Conservation (phyloP, 2,888 invertebrate species). For the Hipparchia sbordonii region DNA sequence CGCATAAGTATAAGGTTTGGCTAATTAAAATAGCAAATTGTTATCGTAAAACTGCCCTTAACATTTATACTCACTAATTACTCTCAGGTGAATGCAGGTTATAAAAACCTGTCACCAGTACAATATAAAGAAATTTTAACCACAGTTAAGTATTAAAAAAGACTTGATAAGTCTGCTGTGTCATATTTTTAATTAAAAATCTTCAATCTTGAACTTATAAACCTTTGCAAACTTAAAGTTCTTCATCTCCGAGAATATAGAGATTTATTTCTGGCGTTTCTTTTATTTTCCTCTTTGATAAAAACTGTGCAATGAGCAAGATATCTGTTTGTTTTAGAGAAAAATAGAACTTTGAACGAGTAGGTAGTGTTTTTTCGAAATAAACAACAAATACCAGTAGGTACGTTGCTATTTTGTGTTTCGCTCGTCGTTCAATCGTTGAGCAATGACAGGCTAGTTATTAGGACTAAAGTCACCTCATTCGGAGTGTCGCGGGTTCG, state of each 20-base stretch:
- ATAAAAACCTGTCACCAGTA: neutral
- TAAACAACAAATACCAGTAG: neutral
- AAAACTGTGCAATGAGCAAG: conserved; percentile 4
- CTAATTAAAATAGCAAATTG: no score
- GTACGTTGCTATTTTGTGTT: neutral
- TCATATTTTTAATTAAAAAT: conserved; percentile 26
- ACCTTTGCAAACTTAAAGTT: conserved; percentile 23
- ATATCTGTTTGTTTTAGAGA: neutral
- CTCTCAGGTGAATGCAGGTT: neutral
- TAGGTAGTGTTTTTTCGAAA: neutral
- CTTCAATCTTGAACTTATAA: conserved; percentile 24
- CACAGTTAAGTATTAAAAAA: conserved; percentile 2
- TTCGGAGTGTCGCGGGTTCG: no score
- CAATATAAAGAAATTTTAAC: neutral
- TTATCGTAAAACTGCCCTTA: no score
- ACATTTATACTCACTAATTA: no score
- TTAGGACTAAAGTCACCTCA: no score
- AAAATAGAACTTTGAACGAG: neutral
- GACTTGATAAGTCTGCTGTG: conserved; percentile 4
- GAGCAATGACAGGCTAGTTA: no score
- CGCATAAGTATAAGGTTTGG: no score
- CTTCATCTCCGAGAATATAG: conserved; percentile 19
- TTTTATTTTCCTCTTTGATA: conserved; percentile 12
- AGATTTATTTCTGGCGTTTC: conserved; percentile 21
- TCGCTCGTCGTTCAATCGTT: no score